Conservation (phyloP, 2,888 invertebrate genomes). For the Pristionchus exspectatus region DNA sequence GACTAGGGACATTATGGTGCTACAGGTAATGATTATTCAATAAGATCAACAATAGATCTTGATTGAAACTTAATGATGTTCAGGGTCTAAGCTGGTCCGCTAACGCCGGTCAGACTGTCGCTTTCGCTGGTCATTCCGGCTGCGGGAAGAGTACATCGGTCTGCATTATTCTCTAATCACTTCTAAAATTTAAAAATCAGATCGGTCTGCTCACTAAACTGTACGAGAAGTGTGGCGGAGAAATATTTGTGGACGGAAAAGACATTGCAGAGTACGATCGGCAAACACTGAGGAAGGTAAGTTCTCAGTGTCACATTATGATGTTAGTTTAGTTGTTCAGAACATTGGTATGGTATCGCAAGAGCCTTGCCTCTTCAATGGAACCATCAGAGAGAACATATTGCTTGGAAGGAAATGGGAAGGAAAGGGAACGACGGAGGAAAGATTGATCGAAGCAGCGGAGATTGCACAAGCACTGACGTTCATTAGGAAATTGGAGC, state of each 20-base stretch:
- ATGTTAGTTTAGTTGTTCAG: background rate
- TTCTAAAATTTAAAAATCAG: background rate
- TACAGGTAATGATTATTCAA: slow-evolving; percentile 4
- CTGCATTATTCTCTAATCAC: no score
- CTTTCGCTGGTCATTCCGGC: slow-evolving; percentile 46
- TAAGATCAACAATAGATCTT: background rate
- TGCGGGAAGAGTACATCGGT: slow-evolving; percentile 53
- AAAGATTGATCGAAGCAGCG: slow-evolving; percentile 9
- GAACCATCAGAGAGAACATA: slow-evolving; percentile 56
- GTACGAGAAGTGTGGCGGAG: background rate
- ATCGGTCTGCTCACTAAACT: slow-evolving; percentile 24
- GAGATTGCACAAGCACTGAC: background rate
- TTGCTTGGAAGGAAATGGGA: slow-evolving; percentile 41
- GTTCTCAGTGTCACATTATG: background rate
- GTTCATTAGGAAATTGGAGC: slow-evolving; percentile 16
- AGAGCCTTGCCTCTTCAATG: slow-evolving; percentile 57
- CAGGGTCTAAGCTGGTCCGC: slow-evolving; percentile 40
- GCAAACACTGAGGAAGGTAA: slow-evolving; percentile 9
- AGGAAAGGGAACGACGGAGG: slow-evolving; percentile 24
- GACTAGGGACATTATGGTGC: background rate
- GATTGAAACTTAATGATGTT: background rate
- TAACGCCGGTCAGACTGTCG: background rate
- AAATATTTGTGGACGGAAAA: slow-evolving; percentile 21
- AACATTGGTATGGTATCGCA: slow-evolving; percentile 58
- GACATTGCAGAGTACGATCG: background rate